These are phyloP conservation scores for Uloborus diversus DNA, from an alignment of 1,140 invertebrate genomes.

Conservation along the genomic window DNA sequence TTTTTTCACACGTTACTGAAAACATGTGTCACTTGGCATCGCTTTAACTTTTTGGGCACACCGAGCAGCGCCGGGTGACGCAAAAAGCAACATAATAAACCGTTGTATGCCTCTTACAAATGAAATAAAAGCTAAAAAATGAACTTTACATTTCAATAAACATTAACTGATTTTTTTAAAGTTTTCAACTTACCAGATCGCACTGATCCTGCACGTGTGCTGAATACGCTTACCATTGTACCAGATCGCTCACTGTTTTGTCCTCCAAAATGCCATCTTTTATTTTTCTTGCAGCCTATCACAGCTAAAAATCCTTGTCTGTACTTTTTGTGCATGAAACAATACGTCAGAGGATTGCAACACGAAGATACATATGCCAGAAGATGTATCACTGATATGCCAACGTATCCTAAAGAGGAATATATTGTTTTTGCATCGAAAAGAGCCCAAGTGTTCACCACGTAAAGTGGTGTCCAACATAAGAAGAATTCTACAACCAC, in stretches of 20 bases:
- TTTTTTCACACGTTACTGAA: too few relatives aligned
- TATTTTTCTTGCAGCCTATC: constrained; percentile 20
- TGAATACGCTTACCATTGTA: constrained; percentile 47
- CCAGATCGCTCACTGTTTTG: constrained; percentile 26
- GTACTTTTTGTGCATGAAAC: constrained; percentile 70
- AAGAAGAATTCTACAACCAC: constrained; percentile 70
- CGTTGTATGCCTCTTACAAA: too few relatives aligned
- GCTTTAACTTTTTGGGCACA: too few relatives aligned
- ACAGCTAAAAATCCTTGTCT: constrained; percentile 58
- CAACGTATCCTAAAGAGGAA: constrained; percentile 50
- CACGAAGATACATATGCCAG: constrained; percentile 69
- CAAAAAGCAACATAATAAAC: too few relatives aligned
- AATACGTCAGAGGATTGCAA: constrained; percentile 71
- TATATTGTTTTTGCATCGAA: constrained; percentile 63
- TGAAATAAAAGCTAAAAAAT: too few relatives aligned
- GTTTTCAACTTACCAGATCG: constrained; percentile 46
- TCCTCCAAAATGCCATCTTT: constrained; percentile 20
- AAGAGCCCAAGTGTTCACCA: constrained; percentile 66
- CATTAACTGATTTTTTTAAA: too few relatives aligned
- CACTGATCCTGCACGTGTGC: constrained; percentile 21
- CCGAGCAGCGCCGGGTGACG: too few relatives aligned
- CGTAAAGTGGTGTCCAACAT: constrained; percentile 70
- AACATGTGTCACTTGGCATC: too few relatives aligned
- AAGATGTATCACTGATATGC: constrained; percentile 66
- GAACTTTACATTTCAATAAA: too few relatives aligned